Percentiles rank a stretch among this genome's conserved stretches.
phyloP scores from a whole-genome alignment of 2,888 invertebrate species.

The Drosophila dives region DNA sequence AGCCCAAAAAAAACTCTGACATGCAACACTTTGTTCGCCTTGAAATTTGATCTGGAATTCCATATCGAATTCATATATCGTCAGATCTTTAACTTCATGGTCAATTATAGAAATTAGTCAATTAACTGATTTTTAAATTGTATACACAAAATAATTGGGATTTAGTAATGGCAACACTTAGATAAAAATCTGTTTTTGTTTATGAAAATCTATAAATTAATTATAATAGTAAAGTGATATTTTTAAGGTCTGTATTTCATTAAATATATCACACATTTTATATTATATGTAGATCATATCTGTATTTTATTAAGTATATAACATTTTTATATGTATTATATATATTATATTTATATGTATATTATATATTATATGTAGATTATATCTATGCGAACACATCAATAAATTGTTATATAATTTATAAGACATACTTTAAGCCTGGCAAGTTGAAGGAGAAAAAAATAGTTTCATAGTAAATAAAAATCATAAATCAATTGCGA shows the following conservation, averaged over 20 bases:
- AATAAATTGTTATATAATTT: neutral
- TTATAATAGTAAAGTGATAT: neutral
- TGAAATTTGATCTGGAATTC: conserved; percentile 15
- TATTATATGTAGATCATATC: too few species aligned
- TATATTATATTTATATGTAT: too few species aligned
- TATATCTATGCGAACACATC: too few species aligned
- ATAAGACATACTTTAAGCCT: neutral
- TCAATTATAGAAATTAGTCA: conserved; percentile 3
- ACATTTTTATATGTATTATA: too few species aligned
- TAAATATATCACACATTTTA: too few species aligned
- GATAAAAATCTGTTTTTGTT: neutral
- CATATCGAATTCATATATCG: neutral
- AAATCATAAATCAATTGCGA: neutral
- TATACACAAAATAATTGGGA: neutral
- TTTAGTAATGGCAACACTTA: neutral
- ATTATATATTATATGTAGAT: too few species aligned
- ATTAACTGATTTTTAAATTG: neutral
- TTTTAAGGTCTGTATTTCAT: neutral
- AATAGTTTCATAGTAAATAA: neutral
- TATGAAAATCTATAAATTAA: neutral
- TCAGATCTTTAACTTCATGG: neutral
- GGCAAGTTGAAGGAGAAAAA: neutral
- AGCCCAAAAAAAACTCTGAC: neutral
- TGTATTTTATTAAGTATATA: too few species aligned
- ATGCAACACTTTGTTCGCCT: neutral